A percentile compares a stretch with the other conserved stretches of the same genome.
phyloP scores from a whole-genome alignment of 2,113 vertebrate genomes.

The Cheirogaleus medius region DNA sequence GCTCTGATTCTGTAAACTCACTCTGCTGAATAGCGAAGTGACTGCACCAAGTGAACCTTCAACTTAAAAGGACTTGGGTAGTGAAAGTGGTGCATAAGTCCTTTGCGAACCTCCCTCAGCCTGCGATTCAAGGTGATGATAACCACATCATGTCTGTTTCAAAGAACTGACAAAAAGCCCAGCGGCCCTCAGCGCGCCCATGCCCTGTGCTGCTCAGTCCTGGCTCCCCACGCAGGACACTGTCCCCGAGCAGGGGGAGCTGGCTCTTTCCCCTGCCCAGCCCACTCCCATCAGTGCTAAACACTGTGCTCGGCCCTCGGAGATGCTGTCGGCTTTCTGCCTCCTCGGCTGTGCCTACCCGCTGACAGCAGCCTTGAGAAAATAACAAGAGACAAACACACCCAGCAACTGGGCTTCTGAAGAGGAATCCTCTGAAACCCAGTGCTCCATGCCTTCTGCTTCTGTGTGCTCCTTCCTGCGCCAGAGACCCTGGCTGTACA shows the following conservation, averaged over 20 bases:
- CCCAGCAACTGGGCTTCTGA: neutral
- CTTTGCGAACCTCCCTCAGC: neutral
- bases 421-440: neutral
- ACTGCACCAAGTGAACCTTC: neutral
- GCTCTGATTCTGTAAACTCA: neutral
- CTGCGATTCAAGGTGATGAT: neutral
- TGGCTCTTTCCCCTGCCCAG: neutral
- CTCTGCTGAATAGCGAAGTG: neutral
- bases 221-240: fast-evolving
- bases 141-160: neutral
- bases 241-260: neutral
- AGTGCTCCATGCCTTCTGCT: neutral
- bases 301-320: too few species aligned
- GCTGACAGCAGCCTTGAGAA: neutral
- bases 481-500: neutral
- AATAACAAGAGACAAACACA: neutral
- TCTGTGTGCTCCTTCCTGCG: neutral
- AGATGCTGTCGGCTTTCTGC: neutral
- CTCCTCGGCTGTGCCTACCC: neutral
- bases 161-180: neutral
- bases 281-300: neutral
- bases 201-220: neutral
- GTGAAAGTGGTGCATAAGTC: neutral
- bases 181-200: neutral
- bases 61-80: neutral